Conservation (phyloP, 2,797 vertebrate species). For the Amazona finschi region DNA sequence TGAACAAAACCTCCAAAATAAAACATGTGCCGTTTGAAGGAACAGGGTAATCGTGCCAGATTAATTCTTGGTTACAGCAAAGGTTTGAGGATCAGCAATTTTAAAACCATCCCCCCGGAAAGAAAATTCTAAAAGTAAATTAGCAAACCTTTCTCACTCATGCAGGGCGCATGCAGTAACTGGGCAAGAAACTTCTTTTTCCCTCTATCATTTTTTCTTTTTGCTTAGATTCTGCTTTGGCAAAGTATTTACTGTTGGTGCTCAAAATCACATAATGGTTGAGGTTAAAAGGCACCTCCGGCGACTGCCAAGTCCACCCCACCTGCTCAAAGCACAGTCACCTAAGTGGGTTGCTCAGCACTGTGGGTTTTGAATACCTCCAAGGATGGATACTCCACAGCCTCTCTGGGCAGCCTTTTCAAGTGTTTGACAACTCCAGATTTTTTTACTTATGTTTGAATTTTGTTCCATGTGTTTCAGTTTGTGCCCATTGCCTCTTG, state of each 20-base stretch:
- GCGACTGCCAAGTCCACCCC: not conserved
- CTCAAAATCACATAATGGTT: not conserved
- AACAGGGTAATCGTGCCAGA: constrained; percentile 43
- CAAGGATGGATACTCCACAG: not conserved
- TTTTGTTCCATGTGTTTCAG: not conserved
- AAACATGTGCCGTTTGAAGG: constrained; percentile 51
- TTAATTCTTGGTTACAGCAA: not conserved
- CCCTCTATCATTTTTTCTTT: not conserved
- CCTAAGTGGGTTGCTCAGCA: not conserved
- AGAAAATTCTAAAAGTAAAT: not conserved
- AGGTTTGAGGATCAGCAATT: constrained; percentile 16
- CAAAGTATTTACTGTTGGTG: not conserved
- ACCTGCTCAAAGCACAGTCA: not conserved
- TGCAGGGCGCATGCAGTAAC: not conserved
- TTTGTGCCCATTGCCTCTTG: not conserved
- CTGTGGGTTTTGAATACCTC: not conserved
- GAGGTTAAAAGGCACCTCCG: not conserved
- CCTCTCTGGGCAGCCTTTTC: not conserved
- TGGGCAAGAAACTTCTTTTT: not conserved
- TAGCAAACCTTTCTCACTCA: not conserved
- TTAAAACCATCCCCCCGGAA: not conserved
- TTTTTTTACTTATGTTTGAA: not conserved
- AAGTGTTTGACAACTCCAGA: not conserved
- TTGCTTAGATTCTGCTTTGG: not conserved
- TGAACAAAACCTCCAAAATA: constrained; percentile 59